phyloP scores from a whole-genome alignment of 2,888 invertebrate species.

The Meiosimyza platycephala region DNA sequence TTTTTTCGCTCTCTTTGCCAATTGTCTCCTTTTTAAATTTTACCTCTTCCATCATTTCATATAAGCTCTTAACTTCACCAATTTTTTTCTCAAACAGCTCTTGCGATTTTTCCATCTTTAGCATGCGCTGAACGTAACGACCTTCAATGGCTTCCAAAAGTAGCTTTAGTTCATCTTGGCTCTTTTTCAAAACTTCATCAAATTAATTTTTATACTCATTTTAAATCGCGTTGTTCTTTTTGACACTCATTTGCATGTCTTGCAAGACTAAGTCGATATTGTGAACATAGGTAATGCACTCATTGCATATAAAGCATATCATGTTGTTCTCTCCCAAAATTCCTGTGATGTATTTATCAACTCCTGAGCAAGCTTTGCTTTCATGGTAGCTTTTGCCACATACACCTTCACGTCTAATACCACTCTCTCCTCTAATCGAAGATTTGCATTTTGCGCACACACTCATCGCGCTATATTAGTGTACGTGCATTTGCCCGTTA shows the following conservation, averaged over 20 bases:
- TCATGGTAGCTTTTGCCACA: no score
- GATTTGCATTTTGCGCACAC: conserved; percentile 7
- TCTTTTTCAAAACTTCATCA: no score
- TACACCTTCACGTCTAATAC: no score
- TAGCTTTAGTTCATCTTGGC: no score
- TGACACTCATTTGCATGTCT: conserved; percentile 11
- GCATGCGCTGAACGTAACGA: no score
- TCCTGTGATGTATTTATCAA: not conserved
- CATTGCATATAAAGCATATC: not conserved
- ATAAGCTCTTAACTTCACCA: no score
- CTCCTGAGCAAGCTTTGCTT: not conserved
- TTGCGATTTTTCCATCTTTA: no score
- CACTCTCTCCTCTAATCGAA: not conserved
- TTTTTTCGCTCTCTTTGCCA: conserved; percentile 5
- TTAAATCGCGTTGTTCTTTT: not conserved
- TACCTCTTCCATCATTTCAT: not conserved
- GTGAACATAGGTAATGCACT: no score
- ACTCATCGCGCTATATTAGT: not conserved
- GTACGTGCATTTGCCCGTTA: not conserved
- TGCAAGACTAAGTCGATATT: conserved; percentile 7
- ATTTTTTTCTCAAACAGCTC: no score
- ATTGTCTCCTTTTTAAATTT: not conserved
- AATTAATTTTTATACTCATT: not conserved
- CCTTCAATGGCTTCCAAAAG: no score
- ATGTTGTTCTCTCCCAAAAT: conserved; percentile 1